These are phyloP conservation scores for Ormyrus thymus DNA, from an alignment of 2,888 invertebrate genomes.

Conservation along the genomic window DNA sequence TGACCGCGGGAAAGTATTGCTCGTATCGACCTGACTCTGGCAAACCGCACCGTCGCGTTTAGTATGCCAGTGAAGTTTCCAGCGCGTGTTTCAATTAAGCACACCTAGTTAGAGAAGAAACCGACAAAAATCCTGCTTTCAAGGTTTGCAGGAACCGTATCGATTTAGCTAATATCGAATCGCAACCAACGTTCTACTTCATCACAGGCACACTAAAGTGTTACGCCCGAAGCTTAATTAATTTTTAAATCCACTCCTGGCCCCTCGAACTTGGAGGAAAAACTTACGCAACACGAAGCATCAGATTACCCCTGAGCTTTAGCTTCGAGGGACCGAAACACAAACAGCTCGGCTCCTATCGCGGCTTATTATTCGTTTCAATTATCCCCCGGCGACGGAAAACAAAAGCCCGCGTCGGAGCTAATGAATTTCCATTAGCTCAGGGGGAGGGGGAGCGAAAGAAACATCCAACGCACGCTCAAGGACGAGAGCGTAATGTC, in stretches of 20 bases:
- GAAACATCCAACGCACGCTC: neutral
- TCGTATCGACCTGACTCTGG: conserved; percentile 21
- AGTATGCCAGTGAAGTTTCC: conserved; percentile 39
- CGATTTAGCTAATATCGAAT: too few species aligned
- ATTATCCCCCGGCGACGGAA: neutral
- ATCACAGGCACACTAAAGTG: too few species aligned
- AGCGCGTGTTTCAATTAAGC: conserved; percentile 17
- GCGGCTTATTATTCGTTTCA: conserved; percentile 29
- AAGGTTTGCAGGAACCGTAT: too few species aligned
- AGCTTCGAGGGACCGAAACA: neutral
- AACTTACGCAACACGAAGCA: neutral
- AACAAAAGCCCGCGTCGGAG: too few species aligned
- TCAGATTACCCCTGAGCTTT: neutral
- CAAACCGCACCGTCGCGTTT: conserved; percentile 22
- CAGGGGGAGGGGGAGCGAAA: too few species aligned
- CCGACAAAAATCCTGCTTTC: neutral
- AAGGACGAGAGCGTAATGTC: conserved; percentile 41
- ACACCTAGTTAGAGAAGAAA: neutral
- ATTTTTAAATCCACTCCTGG: too few species aligned
- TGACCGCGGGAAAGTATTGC: conserved; percentile 1
- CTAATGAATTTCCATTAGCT: too few species aligned
- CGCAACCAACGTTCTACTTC: too few species aligned
- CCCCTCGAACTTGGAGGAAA: neutral
- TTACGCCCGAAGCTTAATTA: too few species aligned
- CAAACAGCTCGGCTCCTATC: conserved; percentile 5